Base-by-base conservation (phyloP, 2,888 invertebrate genomes). In the Epistrophella euchroma region DNA sequence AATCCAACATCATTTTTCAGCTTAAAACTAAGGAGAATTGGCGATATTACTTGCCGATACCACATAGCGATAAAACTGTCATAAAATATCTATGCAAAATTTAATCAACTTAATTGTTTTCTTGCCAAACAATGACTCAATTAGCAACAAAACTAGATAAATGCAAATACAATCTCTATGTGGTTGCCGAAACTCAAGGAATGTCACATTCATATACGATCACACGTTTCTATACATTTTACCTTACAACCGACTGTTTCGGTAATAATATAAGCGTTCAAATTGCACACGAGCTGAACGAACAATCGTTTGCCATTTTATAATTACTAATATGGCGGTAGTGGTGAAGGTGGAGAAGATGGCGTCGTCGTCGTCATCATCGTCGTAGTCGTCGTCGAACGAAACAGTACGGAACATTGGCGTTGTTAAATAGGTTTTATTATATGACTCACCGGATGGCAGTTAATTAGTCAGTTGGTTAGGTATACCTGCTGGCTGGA, bases 391-490 rank as follows among this genome's bases (percentile, higher is more conserved):
- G 75, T n/a, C 9, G 80, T 64, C 70, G 22, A 2, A 52, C 22
- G 22, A 47, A 19, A 68, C 22, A 25, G 13, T 28, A 19, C 22
- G 22, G 15, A 66, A 47, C 10, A 50, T 66, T 45, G 50, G 19
- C 35, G n/a, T 35, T 66, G 62, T 62, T 62, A 32, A 7, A 17
- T 11, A 37, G 37, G 37, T 68, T 52, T 52, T 68, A 50, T 58
- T 64, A 37, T 71, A 86, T 82, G 81, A 86, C 81, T 86, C 81
- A 82, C 81, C 86, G 81, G 77, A 77, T 86, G 81, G 74, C 71
- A 78, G 71, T 78, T 80, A 45, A 75, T 80, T 83, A 84, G 56
- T 66, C 47, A 70, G 47, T 71, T 70, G 37, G 50, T 52, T 50
- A 64, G 40, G 11, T 47, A 47, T 76, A 80, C 72, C 56, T 76